Evolutionary conservation across 2,113 vertebrate species (phyloP).

Genomic region (Oryctolagus cuniculus): DNA sequence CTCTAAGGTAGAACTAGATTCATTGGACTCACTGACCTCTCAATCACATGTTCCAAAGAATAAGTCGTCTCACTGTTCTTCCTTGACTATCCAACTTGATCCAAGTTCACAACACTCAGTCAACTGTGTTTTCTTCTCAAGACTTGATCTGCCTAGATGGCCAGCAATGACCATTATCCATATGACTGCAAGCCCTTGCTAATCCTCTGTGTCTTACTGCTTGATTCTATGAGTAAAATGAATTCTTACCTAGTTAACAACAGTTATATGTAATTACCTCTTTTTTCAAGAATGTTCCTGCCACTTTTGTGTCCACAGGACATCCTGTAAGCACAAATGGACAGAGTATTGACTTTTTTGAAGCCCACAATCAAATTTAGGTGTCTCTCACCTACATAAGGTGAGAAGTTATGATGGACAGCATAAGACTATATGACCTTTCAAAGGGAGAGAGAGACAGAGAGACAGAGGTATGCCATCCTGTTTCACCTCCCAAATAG

Average conservation of each 20-base stretch:
- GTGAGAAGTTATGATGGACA: background rate
- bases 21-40: background rate
- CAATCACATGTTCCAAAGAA: background rate
- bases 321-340: background rate
- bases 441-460: background rate
- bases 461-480: too few relatives aligned
- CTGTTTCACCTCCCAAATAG: too few relatives aligned
- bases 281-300: background rate
- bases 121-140: background rate
- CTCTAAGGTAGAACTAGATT: background rate
- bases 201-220: background rate
- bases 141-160: background rate
- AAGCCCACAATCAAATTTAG: background rate
- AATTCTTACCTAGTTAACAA: background rate
- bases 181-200: background rate
- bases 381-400: rapidly evolving
- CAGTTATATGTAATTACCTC: background rate
- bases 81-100: background rate
- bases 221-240: background rate
- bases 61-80: background rate
- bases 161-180: background rate
- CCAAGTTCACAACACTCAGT: background rate
- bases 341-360: background rate
- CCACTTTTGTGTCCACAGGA: background rate
- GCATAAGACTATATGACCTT: background rate